Evolutionary conservation across 2,797 vertebrate genomes (phyloP), one percentile per base, ranked within the genome.

Genomic region (Masticophis lateralis): DNA sequence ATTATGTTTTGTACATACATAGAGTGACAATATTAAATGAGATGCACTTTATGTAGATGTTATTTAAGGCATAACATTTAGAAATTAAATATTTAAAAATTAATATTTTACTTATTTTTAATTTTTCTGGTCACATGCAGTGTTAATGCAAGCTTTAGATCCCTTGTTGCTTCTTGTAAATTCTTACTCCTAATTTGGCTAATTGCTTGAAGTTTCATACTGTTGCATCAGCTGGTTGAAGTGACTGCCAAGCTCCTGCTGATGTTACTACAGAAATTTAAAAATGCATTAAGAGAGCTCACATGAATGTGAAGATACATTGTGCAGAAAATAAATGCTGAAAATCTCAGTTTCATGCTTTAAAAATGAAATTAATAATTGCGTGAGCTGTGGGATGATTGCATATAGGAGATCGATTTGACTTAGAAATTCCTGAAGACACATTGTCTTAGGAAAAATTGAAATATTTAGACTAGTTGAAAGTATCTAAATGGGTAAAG

Each of bases 151-250:
- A 25, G 22, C 4, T 32, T 63, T 89, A 94, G 92, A 91, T 90
- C 94, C 95, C 88, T 86, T 56, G 53, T 32, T 94, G 10, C 43
- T 95, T 94, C 60, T 88, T 95, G 91, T 56, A 95, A 91, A 90
- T 57, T 9, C 91, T 95, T 90, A 32, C 10, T 93, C 11, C 69
- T 92, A 90, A 92, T 69, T 25, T 51, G 92, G 63, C 7, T 90
- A 90, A 90, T 51, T 1, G 8, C 28, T 90, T 90, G 86, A 57
- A 59, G 55, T 51, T 92, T 79, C 88, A 90, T 55, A 28, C 14
- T 32, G 11, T 79, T 92, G 79, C 37, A 59, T 74, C 91, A 94
- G 55, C 10, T 25, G 56, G 47, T 43, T 27, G 63, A 92, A 92
- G 11, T 0, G 1, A 57, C 25, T 86, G 1, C 63, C 63, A 32